phyloP scores from a whole-genome alignment of 2,113 vertebrate genomes.

The Amazona guildingii region DNA sequence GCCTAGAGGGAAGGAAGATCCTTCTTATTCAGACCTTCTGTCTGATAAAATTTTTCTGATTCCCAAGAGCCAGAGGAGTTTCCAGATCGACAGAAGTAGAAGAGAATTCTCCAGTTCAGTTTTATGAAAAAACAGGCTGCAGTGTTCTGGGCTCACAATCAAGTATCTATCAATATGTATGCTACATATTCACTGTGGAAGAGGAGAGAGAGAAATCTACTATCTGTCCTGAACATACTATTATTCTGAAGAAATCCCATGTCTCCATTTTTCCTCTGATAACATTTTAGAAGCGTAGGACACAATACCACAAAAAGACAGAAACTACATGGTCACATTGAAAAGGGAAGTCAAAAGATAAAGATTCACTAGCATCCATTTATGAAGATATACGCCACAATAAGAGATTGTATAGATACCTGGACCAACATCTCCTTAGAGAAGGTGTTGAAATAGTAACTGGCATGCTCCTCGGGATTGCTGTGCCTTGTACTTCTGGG shows the following conservation, averaged over 20 bases:
- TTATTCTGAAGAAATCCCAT: background rate
- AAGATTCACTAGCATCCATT: background rate
- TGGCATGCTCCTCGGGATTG: slow-evolving; percentile 93
- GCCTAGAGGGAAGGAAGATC: background rate
- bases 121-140: background rate
- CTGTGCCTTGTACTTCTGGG: slow-evolving; percentile 94
- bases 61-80: background rate
- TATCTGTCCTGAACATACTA: background rate
- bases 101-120: background rate
- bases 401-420: slow-evolving; percentile 71
- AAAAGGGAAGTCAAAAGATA: background rate
- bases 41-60: background rate
- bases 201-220: background rate
- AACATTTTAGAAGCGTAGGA: background rate
- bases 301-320: background rate
- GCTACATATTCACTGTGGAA: background rate
- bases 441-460: slow-evolving; percentile 94
- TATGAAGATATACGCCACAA: background rate
- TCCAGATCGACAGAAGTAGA: background rate
- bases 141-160: background rate
- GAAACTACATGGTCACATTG: background rate
- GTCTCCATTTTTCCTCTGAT: background rate
- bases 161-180: background rate
- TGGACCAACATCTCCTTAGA: slow-evolving; percentile 97
- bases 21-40: background rate